Evolutionary conservation across 2,797 vertebrate species (phyloP).

Genomic region (Perodicticus potto): DNA sequence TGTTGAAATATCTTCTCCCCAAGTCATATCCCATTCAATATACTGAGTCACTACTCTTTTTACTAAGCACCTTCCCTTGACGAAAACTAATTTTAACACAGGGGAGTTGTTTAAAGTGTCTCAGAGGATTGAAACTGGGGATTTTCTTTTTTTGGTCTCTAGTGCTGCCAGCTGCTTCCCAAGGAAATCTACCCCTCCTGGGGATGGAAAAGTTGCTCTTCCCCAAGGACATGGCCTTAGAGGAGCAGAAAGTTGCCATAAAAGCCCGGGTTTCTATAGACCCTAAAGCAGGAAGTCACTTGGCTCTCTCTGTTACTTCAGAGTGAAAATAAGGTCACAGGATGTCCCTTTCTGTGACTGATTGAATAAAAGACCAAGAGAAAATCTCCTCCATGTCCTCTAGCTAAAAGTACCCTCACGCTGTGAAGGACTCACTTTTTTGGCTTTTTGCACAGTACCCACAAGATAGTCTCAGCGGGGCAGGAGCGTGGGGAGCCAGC

Average conservation of each 20-base stretch:
- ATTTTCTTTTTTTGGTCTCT: neutral
- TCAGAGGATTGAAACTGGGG: neutral
- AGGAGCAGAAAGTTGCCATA: neutral
- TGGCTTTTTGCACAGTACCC: neutral
- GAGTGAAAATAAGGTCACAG: constrained; percentile 49
- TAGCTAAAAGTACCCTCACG: neutral
- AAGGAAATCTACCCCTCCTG: neutral
- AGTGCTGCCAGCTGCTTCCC: neutral
- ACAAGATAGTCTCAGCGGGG: neutral
- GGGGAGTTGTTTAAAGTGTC: neutral
- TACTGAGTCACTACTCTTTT: neutral
- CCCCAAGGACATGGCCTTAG: fast-evolving
- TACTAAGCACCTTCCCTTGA: neutral
- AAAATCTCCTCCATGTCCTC: neutral
- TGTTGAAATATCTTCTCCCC: neutral
- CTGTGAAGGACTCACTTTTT: constrained; percentile 37
- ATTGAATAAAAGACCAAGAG: constrained; percentile 32
- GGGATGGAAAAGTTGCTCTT: neutral
- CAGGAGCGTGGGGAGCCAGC: neutral
- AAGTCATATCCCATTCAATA: neutral
- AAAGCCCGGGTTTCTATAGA: neutral
- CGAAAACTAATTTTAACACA: neutral
- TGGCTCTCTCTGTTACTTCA: neutral
- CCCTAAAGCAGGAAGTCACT: neutral
- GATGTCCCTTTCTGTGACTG: neutral